Conservation (phyloP, 2,113 vertebrate genomes). For the Podocnemis expansa region DNA sequence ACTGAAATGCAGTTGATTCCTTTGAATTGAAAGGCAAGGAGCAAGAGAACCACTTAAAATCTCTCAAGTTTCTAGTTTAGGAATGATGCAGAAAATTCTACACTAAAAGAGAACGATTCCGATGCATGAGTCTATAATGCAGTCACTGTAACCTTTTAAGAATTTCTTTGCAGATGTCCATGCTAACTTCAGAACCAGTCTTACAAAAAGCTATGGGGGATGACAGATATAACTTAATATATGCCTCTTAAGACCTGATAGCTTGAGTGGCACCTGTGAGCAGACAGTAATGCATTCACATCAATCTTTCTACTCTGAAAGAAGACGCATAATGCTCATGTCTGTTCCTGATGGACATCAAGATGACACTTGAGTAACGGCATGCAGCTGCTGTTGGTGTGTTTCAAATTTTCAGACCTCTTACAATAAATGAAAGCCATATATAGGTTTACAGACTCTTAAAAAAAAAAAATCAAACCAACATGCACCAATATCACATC, state of each 20-base stretch:
- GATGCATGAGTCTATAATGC: no score
- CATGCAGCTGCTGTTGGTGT: neutral
- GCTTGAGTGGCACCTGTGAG: neutral
- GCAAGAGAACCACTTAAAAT: neutral
- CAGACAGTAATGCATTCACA: neutral
- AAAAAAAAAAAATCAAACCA: neutral
- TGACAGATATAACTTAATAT: neutral
- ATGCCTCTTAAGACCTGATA: neutral
- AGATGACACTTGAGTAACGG: neutral
- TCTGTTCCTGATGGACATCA: neutral
- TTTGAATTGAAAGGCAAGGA: neutral
- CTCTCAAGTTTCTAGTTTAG: neutral
- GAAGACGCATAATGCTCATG: neutral
- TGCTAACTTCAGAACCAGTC: neutral
- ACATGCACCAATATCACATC: neutral
- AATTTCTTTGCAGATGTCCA: neutral
- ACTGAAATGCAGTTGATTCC: neutral
- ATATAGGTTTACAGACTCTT: neutral
- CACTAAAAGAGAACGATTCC: neutral
- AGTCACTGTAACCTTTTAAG: neutral
- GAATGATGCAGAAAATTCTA: neutral
- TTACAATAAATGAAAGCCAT: neutral
- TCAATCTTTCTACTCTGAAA: neutral
- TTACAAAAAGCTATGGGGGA: neutral
- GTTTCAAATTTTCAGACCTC: neutral